Percentiles rank a stretch among this genome's conserved stretches.
phyloP scores from a whole-genome alignment of 2,888 invertebrate genomes.

The Dryobotodes eremita region DNA sequence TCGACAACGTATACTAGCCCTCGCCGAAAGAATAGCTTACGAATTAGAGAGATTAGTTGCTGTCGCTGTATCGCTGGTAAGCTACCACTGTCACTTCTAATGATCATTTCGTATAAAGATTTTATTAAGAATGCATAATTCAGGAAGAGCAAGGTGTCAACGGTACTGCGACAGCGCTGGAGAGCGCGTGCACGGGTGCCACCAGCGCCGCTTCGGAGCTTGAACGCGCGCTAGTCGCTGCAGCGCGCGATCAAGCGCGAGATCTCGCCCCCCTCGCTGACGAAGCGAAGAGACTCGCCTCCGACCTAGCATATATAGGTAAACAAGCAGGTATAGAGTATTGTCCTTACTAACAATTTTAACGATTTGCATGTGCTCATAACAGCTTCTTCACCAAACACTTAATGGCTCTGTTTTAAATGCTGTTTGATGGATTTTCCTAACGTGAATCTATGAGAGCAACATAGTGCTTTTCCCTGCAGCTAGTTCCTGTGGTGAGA shows the following conservation, averaged over 20 bases:
- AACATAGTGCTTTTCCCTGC: slow-evolving; percentile 63
- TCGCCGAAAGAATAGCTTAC: slow-evolving; percentile 96
- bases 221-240: slow-evolving; percentile 94
- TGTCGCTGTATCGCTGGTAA: slow-evolving; percentile 95
- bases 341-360: slow-evolving; percentile 78
- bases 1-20: slow-evolving; percentile 97
- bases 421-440: slow-evolving; percentile 1
- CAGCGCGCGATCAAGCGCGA: slow-evolving; percentile 87
- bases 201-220: slow-evolving; percentile 96
- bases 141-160: slow-evolving; percentile 86
- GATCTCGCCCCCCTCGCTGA: slow-evolving; percentile 87
- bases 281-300: slow-evolving; percentile 85
- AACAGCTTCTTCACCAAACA: slow-evolving; percentile 22
- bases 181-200: slow-evolving; percentile 92
- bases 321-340: slow-evolving; percentile 83
- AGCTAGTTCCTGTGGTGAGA: slow-evolving; percentile 92
- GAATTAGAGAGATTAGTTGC: slow-evolving; percentile 97
- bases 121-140: slow-evolving; percentile 48
- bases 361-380: slow-evolving; percentile 68
- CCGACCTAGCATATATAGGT: slow-evolving; percentile 90
- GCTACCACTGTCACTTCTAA: slow-evolving; percentile 54
- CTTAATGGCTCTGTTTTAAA: slow-evolving; percentile 32
- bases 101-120: slow-evolving; percentile 24
- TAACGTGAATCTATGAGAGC: slow-evolving; percentile 13
- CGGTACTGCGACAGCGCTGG: slow-evolving; percentile 86